Evolutionary conservation across 2,113 vertebrate species (phyloP), one percentile per base, ranked within the genome.

Genomic region (Phrynocephalus versicolor): DNA sequence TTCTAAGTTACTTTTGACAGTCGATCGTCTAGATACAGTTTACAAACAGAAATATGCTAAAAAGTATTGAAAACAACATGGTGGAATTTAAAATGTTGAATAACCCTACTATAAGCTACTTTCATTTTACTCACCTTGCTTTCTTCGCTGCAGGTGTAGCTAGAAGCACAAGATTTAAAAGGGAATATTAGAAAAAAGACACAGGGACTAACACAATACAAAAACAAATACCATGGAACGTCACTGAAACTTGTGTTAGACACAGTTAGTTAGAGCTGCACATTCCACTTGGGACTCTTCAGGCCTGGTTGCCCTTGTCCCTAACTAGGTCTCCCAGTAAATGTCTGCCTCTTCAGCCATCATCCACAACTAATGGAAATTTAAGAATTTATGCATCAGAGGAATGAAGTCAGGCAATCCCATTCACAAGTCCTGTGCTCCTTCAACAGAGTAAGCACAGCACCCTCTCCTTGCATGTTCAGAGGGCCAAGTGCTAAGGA

Each of bases 121-220:
- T 70, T 55, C 69, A 15, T 72, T 16, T 75, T 21, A 75, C 94
- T 88, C 58, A 94, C 94, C 89, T 94, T 84, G 90, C 69, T 78
- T 89, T 91, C 86, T 92, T 89, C 90, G 91, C 83, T 65, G 83
- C 18, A 57, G 88, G 62, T 9, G 77, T 2, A 35, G 88, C 92
- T 93, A 89, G 19, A 76, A 35, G 13, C 37, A 35, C 19, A 25
- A 69, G 16, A 76, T 14, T 25, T 33, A 60, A 9, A n/a, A 3
- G n/a, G 13, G 80, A 85, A 55, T 58, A 89, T 91, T 85, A 94
- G 85, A 71, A 89, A 87, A 84, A 88, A 85, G 58, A 75, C 6
- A 88, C 27, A 6, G 16, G 16, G 23, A 8, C 39, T 13, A 14
- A 73, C 85, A 64, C 60, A 87, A 18, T 0, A 0, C 37, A 45